Evolutionary conservation across 1,140 invertebrate species (phyloP).

Genomic region (Bombus superbus): DNA sequence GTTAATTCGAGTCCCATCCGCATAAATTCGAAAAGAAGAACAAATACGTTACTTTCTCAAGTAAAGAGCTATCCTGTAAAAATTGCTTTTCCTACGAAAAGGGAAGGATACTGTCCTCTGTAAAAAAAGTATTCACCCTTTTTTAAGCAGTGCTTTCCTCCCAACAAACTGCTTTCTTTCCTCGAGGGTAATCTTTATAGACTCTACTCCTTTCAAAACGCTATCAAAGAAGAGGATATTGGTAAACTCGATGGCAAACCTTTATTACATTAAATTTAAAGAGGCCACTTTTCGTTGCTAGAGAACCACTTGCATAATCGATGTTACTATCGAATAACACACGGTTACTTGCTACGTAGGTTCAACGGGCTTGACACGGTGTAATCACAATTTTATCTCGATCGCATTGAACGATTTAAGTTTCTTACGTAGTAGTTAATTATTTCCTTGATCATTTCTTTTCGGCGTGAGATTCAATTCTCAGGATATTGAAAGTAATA

Average conservation of each 20-base stretch:
- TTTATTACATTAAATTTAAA: conserved; percentile 47
- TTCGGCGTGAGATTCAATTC: neutral
- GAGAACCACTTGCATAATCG: conserved; percentile 21
- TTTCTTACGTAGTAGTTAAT: neutral
- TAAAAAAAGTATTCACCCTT: neutral
- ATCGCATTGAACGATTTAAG: neutral
- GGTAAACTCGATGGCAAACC: conserved; percentile 49
- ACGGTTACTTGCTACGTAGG: neutral
- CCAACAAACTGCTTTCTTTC: conserved; percentile 15
- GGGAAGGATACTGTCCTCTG: neutral
- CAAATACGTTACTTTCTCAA: neutral
- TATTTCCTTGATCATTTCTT: no score
- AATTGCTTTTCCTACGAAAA: neutral
- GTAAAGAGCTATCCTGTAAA: neutral
- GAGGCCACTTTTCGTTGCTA: conserved; percentile 10
- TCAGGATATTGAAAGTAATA: neutral
- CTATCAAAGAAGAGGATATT: conserved; percentile 44
- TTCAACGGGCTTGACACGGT: neutral
- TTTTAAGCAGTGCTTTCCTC: conserved; percentile 4
- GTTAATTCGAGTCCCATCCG: neutral
- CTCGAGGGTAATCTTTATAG: conserved; percentile 11
- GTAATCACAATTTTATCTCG: neutral
- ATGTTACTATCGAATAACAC: neutral
- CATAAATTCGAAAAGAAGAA: no score
- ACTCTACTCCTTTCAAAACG: conserved; percentile 17